Evolutionary conservation across 2,888 invertebrate genomes (phyloP), one percentile per base, ranked within the genome.

Genomic region (Nomada fabriciana): DNA sequence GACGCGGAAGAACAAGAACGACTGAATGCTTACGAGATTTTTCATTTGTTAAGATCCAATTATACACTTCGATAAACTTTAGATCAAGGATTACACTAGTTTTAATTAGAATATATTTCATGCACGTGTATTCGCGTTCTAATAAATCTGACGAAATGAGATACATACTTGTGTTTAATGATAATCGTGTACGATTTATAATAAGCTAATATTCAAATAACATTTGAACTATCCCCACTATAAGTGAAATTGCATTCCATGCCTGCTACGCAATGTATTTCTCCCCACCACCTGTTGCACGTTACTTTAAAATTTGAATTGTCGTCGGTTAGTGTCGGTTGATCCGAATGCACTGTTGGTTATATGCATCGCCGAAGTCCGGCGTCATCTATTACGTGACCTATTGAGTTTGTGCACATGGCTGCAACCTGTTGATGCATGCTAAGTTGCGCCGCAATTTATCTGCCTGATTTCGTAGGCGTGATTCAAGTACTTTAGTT

Each of bases 271-370:
- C 55, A 29, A 20, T 72, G 57, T 73, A 76, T 50, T 59, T 64
- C 20, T 61, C 74, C 81, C 86, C 82, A 81, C 82, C 23, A 83
- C 59, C 55, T 67, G 72, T 79, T 79, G 80, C 75, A 79, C 75
- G 55, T 36, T 36, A 29, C 82, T 86, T 84, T 77, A 76, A 88
- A 88, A 82, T 88, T 88, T 88, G 79, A 88, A 88, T 81, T 18
- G 43, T 63, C 53, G 82, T 84, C 82, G 71, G 85, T 83, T 84
- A 78, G 23, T 13, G 67, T 63, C 78, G 57, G 76, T 87, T 84
- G 53, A 67, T 29, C 43, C 15, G 42, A 50, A 18, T 73, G 64
- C 25, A 43, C 20, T 47, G 47, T 47, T 15, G 36, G n/a, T 42
- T 10, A 36, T 3, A 4, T 57, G 25, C 15, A 47, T 4, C 15